Evolutionary conservation across 2,113 vertebrate species (phyloP), one percentile per base, ranked within the genome.

Genomic region (Hiodon tergisus): DNA sequence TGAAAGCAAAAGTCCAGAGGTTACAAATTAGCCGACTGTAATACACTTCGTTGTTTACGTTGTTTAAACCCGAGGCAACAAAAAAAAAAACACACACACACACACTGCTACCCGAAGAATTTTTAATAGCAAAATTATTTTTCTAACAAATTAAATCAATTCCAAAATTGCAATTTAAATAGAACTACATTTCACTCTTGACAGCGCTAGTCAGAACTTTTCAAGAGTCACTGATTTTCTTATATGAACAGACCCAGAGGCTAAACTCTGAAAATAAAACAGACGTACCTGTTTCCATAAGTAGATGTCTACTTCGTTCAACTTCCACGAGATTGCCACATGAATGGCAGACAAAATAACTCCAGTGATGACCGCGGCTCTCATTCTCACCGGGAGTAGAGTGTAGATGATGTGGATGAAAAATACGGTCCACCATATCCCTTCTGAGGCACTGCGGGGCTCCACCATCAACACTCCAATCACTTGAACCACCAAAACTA

Each of bases 381-480:
- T 92, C 97, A 99, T 99, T 82, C 97, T 86, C 77, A 99, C 93
- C 0, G 97, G 97, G 82, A 99, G 90, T 85, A 98, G 88, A 0
- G 96, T 99, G 87, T 99, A 99, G 85, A 98, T 93, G 81, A 95
- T 93, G 86, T 98, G 94, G 91, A 98, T 98, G 87, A 98, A 99
- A 90, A 99, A 98, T 79, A 99, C 92, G 0, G 97, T 99, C 97
- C 97, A 98, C 97, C 97, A 99, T 82, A 98, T 93, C 67, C 97
- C 97, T 81, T 97, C 97, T 0, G 97, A 97, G 80, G 97, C 97
- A 8, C 96, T 96, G n/a, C 93, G 83, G 52, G 96, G 97, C 83
- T 85, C 81, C 77, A 94, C 93, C 69, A 97, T 83, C 75, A 96
- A 82, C 74, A 98, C 93, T 3, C 95, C 95, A 17, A 95, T 88